A percentile compares a stretch with the other conserved stretches of the same genome.
These are phyloP conservation scores for Ptychodera flava DNA, from an alignment of 35 echinoderm and acorn worm genomes.

Conservation along the genomic window DNA sequence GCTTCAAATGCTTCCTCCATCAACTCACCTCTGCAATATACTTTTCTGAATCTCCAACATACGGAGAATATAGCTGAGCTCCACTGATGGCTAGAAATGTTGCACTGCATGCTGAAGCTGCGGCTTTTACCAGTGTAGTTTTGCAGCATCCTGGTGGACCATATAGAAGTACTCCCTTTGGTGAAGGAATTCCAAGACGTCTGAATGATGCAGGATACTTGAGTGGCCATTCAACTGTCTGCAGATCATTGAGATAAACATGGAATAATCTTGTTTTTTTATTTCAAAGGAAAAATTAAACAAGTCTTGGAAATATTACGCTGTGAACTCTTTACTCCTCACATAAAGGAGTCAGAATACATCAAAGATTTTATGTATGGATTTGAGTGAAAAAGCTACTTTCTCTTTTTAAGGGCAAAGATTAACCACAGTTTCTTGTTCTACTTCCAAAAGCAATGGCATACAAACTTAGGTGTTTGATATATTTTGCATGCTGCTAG, in stretches of 20 bases:
- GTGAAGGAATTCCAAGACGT: slow-evolving; percentile 22
- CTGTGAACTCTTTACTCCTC: background rate
- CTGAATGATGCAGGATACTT: slow-evolving; percentile 27
- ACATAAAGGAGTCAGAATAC: background rate
- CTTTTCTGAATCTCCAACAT: slow-evolving; percentile 53
- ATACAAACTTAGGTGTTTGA: too few relatives aligned
- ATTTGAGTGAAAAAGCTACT: background rate
- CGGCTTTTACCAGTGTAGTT: slow-evolving; percentile 41
- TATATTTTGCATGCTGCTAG: too few relatives aligned
- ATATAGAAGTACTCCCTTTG: slow-evolving; percentile 32
- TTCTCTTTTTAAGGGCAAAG: too few relatives aligned
- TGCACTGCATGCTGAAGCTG: slow-evolving; percentile 30
- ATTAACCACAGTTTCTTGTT: too few relatives aligned
- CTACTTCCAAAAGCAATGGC: too few relatives aligned
- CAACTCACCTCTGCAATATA: slow-evolving; percentile 34
- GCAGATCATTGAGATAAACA: slow-evolving; percentile 1
- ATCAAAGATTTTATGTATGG: background rate
- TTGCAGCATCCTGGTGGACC: slow-evolving; percentile 59
- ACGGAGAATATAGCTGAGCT: slow-evolving; percentile 53
- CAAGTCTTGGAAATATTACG: too few relatives aligned
- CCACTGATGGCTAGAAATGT: slow-evolving; percentile 39
- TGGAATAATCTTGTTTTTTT: background rate
- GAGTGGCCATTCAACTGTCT: slow-evolving; percentile 49
- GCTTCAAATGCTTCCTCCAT: too few relatives aligned
- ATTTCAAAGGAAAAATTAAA: background rate